Conservation (phyloP, 2,888 invertebrate species). For the Ommatoiulus sabulosus region DNA sequence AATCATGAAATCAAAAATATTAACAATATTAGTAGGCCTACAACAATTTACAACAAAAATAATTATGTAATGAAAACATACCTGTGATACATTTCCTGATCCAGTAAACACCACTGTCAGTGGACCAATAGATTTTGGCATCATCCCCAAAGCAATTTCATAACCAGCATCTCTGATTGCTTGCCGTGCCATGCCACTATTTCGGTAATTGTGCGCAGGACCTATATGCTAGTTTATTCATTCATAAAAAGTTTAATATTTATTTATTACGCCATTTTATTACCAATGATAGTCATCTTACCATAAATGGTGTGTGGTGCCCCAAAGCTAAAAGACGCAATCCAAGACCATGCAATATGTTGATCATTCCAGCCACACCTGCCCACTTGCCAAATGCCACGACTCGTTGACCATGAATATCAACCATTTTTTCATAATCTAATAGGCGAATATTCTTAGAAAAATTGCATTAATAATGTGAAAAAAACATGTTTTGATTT, state of each 20-base stretch:
- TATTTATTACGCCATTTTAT: no score
- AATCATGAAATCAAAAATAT: constrained; percentile 31
- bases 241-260: not conserved
- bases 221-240: constrained; percentile 83
- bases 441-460: constrained; percentile 89
- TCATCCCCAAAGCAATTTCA: constrained; percentile 93
- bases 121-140: constrained; percentile 98
- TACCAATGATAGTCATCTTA: no score
- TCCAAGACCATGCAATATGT: constrained; percentile 97
- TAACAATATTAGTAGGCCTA: not conserved
- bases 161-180: constrained; percentile 99
- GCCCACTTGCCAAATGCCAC: constrained; percentile 99
- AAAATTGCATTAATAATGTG: constrained; percentile 16
- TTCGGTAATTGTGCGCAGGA: constrained; percentile 98
- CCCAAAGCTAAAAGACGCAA: constrained; percentile 92
- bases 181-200: constrained; percentile 97
- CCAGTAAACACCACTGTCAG: constrained; percentile 98
- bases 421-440: constrained; percentile 97
- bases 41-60: not conserved
- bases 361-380: constrained; percentile 97
- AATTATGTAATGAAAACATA: constrained; percentile 61
- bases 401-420: constrained; percentile 86
- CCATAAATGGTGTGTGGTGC: constrained; percentile 99
- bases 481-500: not conserved
- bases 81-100: constrained; percentile 95